Evolutionary conservation across 2,797 vertebrate genomes (phyloP), one percentile per base, ranked within the genome.

Genomic region (Australoheros facetus): DNA sequence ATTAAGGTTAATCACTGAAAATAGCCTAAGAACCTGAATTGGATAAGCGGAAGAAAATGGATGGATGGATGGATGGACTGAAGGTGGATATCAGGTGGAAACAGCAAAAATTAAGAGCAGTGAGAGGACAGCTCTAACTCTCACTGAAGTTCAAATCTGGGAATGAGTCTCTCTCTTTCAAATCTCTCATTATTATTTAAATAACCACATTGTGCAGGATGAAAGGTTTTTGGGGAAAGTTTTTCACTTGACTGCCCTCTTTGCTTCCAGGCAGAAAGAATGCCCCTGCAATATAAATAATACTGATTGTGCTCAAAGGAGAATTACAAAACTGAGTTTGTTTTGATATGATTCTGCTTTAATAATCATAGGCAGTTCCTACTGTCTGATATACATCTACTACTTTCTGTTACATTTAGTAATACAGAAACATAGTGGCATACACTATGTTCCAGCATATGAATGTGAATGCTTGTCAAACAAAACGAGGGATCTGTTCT

Each of bases 121-220:
- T 30, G 64, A 69, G 12, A 30, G 26, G 26, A 51, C 64, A 69
- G 64, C 45, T 32, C 28, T 8, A 51, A 3, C 23, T 69, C 17
- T 66, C 16, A 48, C 23, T 19, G 0, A 66, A 66, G 0, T 48
- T 66, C 48, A 66, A 48, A 66, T 66, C 62, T 48, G 62, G 42
- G 62, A 66, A 30, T 48, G 5, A 66, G 23, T 39, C 54, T 42
- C 13, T 78, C 45, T 71, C 14, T 55, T 53, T 70, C 30, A 75
- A 71, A 75, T 81, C 28, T 60, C 56, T 77, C 64, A 82, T 78
- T 75, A 66, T 32, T 80, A 72, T 88, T 66, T 59, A 56, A 87
- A 80, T 77, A 48, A 74, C 17, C 45, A 78, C 60, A 54, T 26
- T 85, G 60, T 69, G 10, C 19, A 48, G 21, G 51, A 60, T 13